These are phyloP conservation scores for Machimus atricapillus DNA, from an alignment of 2,888 invertebrate genomes.

Conservation along the genomic window DNA sequence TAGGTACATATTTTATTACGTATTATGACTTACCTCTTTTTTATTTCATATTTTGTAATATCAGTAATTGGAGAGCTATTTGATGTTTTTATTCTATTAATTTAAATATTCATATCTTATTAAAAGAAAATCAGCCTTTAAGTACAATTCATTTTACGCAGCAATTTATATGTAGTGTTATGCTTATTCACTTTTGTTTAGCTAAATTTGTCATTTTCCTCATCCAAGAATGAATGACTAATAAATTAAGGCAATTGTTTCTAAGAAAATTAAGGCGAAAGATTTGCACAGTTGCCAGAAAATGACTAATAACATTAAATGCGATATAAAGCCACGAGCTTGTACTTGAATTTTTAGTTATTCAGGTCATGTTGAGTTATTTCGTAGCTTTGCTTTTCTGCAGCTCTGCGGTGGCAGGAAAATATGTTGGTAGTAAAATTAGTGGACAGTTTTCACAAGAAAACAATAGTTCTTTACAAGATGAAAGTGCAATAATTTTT, in stretches of 20 bases:
- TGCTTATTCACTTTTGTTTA: background rate
- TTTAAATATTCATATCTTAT: no score
- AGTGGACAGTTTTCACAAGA: background rate
- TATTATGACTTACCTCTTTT: no score
- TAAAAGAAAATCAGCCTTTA: no score
- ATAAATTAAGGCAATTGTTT: background rate
- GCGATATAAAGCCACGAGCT: background rate
- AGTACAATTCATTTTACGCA: no score
- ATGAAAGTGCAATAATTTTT: background rate
- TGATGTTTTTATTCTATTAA: no score
- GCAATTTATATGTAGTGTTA: no score
- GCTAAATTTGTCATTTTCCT: background rate
- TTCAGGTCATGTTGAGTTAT: background rate
- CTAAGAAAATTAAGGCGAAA: background rate
- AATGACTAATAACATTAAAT: background rate
- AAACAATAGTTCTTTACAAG: background rate
- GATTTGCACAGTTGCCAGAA: background rate
- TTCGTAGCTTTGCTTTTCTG: background rate
- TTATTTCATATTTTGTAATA: no score
- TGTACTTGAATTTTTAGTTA: background rate
- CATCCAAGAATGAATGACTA: background rate
- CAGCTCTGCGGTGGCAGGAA: background rate
- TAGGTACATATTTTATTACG: no score
- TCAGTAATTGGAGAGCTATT: no score
- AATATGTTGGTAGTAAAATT: background rate